Conservation (phyloP, 2,797 vertebrate species). For the Alfaro cultratus region DNA sequence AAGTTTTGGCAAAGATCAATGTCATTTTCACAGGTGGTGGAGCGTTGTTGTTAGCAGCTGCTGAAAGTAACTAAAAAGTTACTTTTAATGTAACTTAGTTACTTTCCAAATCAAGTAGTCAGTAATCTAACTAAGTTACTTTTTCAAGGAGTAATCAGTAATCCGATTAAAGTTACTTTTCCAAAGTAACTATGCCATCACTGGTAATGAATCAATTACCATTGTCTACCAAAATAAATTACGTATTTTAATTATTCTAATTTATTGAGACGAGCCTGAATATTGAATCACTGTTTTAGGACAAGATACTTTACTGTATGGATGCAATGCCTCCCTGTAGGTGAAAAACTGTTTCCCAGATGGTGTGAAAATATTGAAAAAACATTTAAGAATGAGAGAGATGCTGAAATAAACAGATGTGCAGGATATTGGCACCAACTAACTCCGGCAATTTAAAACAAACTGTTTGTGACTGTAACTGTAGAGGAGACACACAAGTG, state of each 20-base stretch:
- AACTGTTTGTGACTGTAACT: neutral
- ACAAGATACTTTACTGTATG: neutral
- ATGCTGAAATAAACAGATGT: conserved; percentile 7
- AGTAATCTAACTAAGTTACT: too few relatives aligned
- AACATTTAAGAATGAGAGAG: neutral
- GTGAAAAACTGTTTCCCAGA: neutral
- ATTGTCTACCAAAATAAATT: neutral
- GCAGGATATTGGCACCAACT: neutral
- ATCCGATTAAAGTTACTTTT: too few relatives aligned
- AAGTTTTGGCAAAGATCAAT: too few relatives aligned
- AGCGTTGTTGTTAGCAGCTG: too few relatives aligned
- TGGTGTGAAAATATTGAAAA: neutral
- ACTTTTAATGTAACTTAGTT: too few relatives aligned
- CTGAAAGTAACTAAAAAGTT: too few relatives aligned
- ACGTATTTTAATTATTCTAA: neutral
- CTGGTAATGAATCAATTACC: neutral
- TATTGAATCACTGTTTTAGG: neutral
- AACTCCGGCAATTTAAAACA: neutral
- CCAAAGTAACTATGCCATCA: too few relatives aligned
- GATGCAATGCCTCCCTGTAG: neutral
- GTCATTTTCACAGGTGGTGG: too few relatives aligned
- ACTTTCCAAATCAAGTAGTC: too few relatives aligned
- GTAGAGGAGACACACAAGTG: neutral
- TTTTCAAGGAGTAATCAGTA: too few relatives aligned
- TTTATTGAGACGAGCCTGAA: neutral